Conservation (phyloP, 2,888 invertebrate species). For the Xestia sexstrigata region DNA sequence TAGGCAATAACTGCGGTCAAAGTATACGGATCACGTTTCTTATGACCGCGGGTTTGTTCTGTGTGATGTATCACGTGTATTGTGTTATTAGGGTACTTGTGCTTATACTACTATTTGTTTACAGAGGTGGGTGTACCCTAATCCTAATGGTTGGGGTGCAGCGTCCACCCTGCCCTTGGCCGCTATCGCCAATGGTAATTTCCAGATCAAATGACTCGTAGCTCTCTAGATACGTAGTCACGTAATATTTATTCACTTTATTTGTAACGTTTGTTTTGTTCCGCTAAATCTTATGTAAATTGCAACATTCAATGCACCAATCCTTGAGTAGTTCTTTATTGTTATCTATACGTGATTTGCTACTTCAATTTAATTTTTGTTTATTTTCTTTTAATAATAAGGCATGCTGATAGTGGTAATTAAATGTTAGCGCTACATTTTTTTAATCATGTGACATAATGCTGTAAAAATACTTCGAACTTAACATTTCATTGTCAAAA, state of each 20-base stretch:
- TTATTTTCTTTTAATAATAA: constrained; percentile 25
- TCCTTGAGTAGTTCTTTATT: constrained; percentile 44
- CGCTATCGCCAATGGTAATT: constrained; percentile 78
- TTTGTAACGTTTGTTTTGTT: constrained; percentile 63
- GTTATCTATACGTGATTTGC: constrained; percentile 43
- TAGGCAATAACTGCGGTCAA: constrained; percentile 54
- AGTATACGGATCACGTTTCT: constrained; percentile 62
- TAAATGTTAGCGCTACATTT: constrained; percentile 47
- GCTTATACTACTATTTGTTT: constrained; percentile 74
- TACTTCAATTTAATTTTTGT: constrained; percentile 38
- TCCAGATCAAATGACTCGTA: constrained; percentile 69
- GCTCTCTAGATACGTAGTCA: constrained; percentile 65
- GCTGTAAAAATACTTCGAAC: neutral
- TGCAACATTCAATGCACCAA: constrained; percentile 52
- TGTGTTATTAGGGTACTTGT: constrained; percentile 54
- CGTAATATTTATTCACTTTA: constrained; percentile 68
- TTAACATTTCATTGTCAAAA: constrained; percentile 18
- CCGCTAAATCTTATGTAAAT: constrained; percentile 64
- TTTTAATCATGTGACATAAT: constrained; percentile 14
- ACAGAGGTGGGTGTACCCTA: constrained; percentile 79
- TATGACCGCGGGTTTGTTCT: constrained; percentile 39
- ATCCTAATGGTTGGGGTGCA: constrained; percentile 79
- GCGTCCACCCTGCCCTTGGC: constrained; percentile 76
- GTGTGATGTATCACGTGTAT: constrained; percentile 48
- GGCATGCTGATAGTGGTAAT: constrained; percentile 40